Evolutionary conservation across 2,113 vertebrate genomes (phyloP), one percentile per base, ranked within the genome.

Genomic region (Mus spicilegus): DNA sequence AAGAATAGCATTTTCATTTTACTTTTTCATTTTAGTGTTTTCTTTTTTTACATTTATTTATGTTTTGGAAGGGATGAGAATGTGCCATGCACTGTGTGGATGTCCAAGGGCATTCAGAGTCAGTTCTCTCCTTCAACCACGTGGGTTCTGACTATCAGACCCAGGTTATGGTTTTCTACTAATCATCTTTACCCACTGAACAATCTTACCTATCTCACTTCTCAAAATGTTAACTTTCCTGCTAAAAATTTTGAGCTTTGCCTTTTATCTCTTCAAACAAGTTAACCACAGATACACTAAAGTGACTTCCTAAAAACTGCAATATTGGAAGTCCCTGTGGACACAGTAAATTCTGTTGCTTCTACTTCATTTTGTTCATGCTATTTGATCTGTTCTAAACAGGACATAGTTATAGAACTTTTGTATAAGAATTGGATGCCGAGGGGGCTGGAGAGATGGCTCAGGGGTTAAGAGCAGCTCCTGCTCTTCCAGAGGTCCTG

Each of bases 221-320:
- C 63, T 63, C 39, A 14, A 81, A 84, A 63, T 63, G 61, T 72
- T 76, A 17, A 89, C 36, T 76, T 93, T 63, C 46, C 84, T 87
- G 14, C 73, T 90, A 49, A 96, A 95, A 96, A 96, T 56, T 26
- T 22, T 91, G 36, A 87, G 54, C 36, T 56, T 78, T 91, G 30
- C 58, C 78, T 82, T 91, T 85, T 89, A 67, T 56, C 24, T 84
- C 63, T 87, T 33, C 85, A 80, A 86, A 89, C 30, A 93, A 95
- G 26, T 36, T 76, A 95, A 94, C 49, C 28, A 87, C 1, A 77
- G 5, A 46, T 61, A 86, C 26, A 70, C 75, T 91, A 76, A 94
- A 91, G 42, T 67, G 51, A 72, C 11, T 5, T 67, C n/a, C 46
- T 61, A 76, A 65, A 92, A 95, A 87, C 28, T 67, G 8, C 28